Conservation (phyloP, 2,888 invertebrate genomes). For the Plebejus anna region DNA sequence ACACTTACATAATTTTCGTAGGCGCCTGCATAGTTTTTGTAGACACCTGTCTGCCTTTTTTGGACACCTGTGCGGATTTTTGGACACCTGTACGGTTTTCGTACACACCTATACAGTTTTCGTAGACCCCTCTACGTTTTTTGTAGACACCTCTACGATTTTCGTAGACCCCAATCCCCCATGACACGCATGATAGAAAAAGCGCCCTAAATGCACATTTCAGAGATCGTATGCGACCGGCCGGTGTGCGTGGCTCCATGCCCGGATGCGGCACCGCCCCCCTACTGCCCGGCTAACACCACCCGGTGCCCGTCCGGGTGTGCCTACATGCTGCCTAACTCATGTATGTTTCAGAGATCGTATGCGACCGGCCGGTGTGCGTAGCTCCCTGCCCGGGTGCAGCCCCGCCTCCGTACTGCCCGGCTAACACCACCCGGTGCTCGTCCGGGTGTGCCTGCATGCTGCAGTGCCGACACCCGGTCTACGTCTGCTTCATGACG, state of each 20-base stretch:
- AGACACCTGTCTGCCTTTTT: too few relatives aligned
- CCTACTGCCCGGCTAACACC: slow-evolving; percentile 45
- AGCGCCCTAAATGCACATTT: too few relatives aligned
- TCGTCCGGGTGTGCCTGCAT: slow-evolving; percentile 48
- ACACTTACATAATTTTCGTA: too few relatives aligned
- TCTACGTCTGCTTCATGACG: slow-evolving; percentile 45
- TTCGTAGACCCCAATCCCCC: too few relatives aligned
- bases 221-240: slow-evolving; percentile 41
- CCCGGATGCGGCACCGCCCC: slow-evolving; percentile 44
- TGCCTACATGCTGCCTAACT: slow-evolving; percentile 47
- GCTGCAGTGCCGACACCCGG: slow-evolving; percentile 38
- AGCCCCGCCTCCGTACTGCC: slow-evolving; percentile 47
- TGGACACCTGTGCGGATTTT: too few relatives aligned
- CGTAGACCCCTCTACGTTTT: too few relatives aligned
- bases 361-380: slow-evolving; percentile 47
- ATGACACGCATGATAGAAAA: too few relatives aligned
- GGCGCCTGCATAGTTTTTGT: too few relatives aligned
- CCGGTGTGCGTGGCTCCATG: slow-evolving; percentile 47
- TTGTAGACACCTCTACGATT: too few relatives aligned
- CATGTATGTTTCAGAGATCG: slow-evolving; percentile 30
- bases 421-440: slow-evolving; percentile 43
- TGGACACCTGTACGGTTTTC: too few relatives aligned
- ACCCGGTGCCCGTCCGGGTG: slow-evolving; percentile 47
- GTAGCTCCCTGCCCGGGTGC: slow-evolving; percentile 45
- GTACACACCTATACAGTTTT: too few relatives aligned